Conservation (phyloP, 2,113 vertebrate genomes). For the Ibidorhyncha struthersii region DNA sequence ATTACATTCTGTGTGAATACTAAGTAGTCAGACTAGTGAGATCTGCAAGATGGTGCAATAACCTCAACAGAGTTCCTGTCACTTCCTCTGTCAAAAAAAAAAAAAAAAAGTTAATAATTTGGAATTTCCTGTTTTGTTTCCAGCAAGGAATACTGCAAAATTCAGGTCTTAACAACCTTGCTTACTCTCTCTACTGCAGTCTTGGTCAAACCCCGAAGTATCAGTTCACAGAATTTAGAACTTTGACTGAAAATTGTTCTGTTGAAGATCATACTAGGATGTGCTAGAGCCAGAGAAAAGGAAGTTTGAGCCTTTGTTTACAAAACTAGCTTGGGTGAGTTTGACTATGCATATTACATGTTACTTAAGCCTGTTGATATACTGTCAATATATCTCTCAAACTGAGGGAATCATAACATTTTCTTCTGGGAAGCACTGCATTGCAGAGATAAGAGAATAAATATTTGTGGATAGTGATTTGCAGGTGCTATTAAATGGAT, state of each 20-base stretch:
- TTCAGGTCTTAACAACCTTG: neutral
- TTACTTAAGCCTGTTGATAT: neutral
- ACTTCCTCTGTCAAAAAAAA: neutral
- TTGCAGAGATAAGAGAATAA: neutral
- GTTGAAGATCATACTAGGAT: neutral
- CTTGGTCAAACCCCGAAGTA: neutral
- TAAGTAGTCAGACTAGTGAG: neutral
- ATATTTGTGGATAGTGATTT: neutral
- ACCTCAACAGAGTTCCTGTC: neutral
- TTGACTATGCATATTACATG: rapidly evolving
- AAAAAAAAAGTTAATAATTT: neutral
- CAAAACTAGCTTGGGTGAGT: neutral
- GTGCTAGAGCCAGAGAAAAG: neutral
- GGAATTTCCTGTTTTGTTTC: neutral
- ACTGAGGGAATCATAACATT: neutral
- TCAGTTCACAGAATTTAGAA: neutral
- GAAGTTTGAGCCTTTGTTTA: neutral
- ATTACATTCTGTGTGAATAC: neutral
- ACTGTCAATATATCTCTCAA: neutral
- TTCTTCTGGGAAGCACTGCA: neutral
- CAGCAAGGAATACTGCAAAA: neutral
- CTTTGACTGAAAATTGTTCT: neutral
- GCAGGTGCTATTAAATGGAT: neutral
- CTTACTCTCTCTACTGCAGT: neutral
- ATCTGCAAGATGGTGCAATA: neutral